Conservation (phyloP, 1,140 invertebrate genomes). For the Dendroctonus valens region DNA sequence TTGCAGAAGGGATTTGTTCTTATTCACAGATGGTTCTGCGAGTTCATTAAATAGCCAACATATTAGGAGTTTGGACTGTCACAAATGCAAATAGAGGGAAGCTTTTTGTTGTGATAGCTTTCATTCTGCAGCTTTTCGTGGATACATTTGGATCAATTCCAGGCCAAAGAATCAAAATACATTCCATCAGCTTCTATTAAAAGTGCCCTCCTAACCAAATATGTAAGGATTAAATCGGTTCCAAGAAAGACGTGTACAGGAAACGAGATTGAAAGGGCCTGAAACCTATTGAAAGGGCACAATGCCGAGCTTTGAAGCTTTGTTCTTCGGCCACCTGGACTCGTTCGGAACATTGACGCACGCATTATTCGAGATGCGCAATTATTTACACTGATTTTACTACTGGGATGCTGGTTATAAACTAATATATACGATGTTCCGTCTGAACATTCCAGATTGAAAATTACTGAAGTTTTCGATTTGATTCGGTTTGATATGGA, state of each 20-base stretch:
- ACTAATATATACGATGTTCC: too few species aligned
- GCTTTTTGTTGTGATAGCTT: too few species aligned
- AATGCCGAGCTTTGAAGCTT: constrained; percentile 25
- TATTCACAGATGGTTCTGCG: too few species aligned
- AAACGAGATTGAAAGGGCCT: constrained; percentile 27
- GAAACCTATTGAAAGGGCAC: constrained; percentile 24
- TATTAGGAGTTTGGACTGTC: too few species aligned
- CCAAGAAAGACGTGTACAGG: constrained; percentile 29
- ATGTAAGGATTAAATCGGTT: constrained; percentile 29
- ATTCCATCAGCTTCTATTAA: not conserved
- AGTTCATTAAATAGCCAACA: too few species aligned
- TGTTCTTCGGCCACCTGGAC: constrained; percentile 33
- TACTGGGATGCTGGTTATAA: not conserved
- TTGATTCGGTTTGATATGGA: too few species aligned
- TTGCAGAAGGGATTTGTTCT: too few species aligned
- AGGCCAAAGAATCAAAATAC: not conserved
- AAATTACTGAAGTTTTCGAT: too few species aligned
- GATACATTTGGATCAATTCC: not conserved
- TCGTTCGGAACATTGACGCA: constrained; percentile 13
- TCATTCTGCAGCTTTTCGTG: too few species aligned
- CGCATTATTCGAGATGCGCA: constrained; percentile 34
- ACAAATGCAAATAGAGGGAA: too few species aligned
- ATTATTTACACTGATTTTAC: constrained; percentile 36
- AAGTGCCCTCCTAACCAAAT: constrained; percentile 23
- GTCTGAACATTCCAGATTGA: too few species aligned